Evolutionary conservation across 2,888 invertebrate genomes (phyloP).

Genomic region (Eueremaeus valkanovi): DNA sequence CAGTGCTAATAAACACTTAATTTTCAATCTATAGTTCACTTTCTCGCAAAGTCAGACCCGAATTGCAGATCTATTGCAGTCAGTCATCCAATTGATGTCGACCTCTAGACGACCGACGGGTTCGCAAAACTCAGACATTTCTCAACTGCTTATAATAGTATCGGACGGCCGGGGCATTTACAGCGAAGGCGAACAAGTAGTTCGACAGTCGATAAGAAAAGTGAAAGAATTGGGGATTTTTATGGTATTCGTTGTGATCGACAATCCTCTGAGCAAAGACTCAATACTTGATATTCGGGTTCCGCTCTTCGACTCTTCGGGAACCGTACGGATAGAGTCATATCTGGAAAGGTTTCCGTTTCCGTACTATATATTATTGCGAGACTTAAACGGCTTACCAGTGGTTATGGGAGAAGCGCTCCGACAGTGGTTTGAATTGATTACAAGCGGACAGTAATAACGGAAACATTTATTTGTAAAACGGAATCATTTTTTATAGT

Average conservation of each 20-base stretch:
- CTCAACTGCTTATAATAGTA: slow-evolving; percentile 82
- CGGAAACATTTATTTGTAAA: neutral
- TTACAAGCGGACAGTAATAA: slow-evolving; percentile 56
- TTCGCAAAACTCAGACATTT: slow-evolving; percentile 55
- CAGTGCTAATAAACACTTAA: neutral
- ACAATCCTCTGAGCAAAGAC: slow-evolving; percentile 83
- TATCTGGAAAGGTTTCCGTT: slow-evolving; percentile 97
- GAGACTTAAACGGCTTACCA: slow-evolving; percentile 82
- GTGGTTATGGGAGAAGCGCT: slow-evolving; percentile 89
- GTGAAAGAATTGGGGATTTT: slow-evolving; percentile 81
- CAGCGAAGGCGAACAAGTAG: slow-evolving; percentile 74
- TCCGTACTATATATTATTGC: slow-evolving; percentile 90
- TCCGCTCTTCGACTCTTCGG: slow-evolving; percentile 63
- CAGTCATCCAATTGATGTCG: slow-evolving; percentile 63
- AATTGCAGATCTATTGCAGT: slow-evolving; percentile 75
- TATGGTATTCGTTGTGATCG: slow-evolving; percentile 89
- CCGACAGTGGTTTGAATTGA: slow-evolving; percentile 97
- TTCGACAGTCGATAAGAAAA: slow-evolving; percentile 71
- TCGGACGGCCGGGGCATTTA: slow-evolving; percentile 93
- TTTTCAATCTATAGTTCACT: slow-evolving; percentile 58
- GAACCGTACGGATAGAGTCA: slow-evolving; percentile 64
- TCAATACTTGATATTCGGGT: slow-evolving; percentile 85
- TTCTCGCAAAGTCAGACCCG: slow-evolving; percentile 87
- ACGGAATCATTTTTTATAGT: neutral
- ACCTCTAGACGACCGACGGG: slow-evolving; percentile 33